Evolutionary conservation across 1,140 invertebrate species (phyloP).

Genomic region (Neoseiulus cucumeris): DNA sequence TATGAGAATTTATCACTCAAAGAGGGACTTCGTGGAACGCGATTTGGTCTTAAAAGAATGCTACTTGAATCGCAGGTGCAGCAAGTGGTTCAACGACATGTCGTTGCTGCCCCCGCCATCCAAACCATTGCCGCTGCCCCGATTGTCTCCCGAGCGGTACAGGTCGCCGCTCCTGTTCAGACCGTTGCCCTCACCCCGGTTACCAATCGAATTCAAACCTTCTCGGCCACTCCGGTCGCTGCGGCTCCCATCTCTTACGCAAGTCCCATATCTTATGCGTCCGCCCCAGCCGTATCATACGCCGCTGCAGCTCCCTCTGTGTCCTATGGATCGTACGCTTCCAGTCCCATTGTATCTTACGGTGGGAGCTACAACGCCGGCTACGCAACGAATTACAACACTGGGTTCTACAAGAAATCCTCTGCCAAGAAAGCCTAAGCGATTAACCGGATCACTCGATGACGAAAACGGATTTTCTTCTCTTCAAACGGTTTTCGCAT

Average conservation of each 20-base stretch:
- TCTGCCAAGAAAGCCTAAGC: neutral
- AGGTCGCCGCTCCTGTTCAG: neutral
- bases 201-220: neutral
- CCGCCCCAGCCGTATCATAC: neutral
- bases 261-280: neutral
- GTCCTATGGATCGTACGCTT: neutral
- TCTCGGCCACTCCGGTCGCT: neutral
- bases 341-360: neutral
- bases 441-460: neutral
- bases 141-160: neutral
- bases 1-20: too few relatives aligned
- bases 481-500: too few relatives aligned
- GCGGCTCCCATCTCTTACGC: neutral
- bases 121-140: neutral
- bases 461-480: too few relatives aligned
- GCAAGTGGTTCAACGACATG: neutral
- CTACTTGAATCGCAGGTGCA: neutral
- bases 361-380: neutral
- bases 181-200: neutral
- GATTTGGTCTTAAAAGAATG: too few relatives aligned
- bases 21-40: too few relatives aligned
- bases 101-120: neutral
- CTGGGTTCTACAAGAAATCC: constrained; percentile 5
- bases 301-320: neutral
- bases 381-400: neutral